Evolutionary conservation across 2,113 vertebrate genomes (phyloP), one percentile per base, ranked within the genome.

Genomic region (Mesoclemmys tuberculata): DNA sequence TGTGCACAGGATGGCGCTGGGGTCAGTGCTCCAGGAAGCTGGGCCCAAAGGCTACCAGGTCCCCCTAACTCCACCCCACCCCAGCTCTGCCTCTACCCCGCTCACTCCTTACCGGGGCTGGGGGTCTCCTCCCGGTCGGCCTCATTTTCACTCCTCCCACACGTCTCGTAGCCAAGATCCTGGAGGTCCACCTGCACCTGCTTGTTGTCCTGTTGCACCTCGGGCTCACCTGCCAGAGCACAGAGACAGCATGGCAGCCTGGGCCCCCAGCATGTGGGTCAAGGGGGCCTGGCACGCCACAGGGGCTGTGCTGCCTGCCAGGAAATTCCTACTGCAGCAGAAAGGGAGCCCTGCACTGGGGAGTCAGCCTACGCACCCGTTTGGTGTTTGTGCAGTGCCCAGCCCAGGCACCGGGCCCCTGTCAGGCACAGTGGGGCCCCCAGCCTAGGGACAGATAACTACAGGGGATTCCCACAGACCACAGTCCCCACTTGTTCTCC

Each of bases 151-250:
- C 99, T 99, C 87, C 99, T 98, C 75, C 99, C 99, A 0, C 99
- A 99, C 0, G 99, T 99, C 97, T 99, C 99, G 1, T 99, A 99
- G 92, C 99, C 99, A 98, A 99, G 97, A 78, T 99, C 99, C 98
- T 99, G 99, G 68, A 99, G 98, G 92, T 99, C 99, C 94, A 99
- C 99, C 95, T 99, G 99, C 68, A 99, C 95, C 94, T 99, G 98
- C 93, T 99, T 99, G 93, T 98, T 99, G 96, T 99, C 98, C 96
- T 98, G 98, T 96, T 99, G 98, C 52, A 99, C 95, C 0, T 97
- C 84, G 21, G 98, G 93, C 58, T 99, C 99, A 31, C 98, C 99
- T 99, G 98, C 81, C 35, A 11, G 22, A 38, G 41, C 38, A 77
- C 24, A 77, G 41, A 77, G 74, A 41, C 74, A 44, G 21, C 24